A percentile compares a stretch with the other conserved stretches of the same genome.
Conservation (phyloP, 2,797 vertebrate genomes). For the Falco rusticolus region DNA sequence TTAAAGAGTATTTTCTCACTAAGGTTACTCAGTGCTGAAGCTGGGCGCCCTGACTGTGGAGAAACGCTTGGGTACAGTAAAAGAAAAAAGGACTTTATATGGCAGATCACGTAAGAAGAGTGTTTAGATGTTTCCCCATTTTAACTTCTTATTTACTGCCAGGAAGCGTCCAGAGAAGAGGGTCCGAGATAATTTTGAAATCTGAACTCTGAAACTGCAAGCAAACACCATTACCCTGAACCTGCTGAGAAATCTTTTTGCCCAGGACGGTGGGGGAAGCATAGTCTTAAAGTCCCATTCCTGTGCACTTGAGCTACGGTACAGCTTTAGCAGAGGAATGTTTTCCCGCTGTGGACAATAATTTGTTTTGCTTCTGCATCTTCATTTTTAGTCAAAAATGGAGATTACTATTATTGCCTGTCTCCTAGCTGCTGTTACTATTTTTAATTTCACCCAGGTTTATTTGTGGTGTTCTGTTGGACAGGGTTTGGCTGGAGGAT, state of each 20-base stretch:
- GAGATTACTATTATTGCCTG: neutral
- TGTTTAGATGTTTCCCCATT: neutral
- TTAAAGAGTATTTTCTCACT: neutral
- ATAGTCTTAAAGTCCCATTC: neutral
- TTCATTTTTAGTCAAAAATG: neutral
- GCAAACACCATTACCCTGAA: neutral
- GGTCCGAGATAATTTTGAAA: neutral
- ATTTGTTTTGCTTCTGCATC: neutral
- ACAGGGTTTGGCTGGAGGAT: neutral
- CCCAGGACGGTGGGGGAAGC: neutral
- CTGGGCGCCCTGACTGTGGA: neutral
- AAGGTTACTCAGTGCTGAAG: neutral
- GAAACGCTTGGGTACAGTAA: neutral
- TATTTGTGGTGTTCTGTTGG: neutral
- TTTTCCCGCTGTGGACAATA: neutral
- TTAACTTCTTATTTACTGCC: neutral
- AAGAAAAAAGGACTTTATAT: neutral
- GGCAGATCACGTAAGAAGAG: neutral
- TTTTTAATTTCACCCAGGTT: neutral
- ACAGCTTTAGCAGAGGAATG: neutral
- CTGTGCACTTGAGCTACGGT: neutral
- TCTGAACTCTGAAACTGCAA: neutral
- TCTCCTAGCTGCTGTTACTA: neutral
- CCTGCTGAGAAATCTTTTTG: neutral
- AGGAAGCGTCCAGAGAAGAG: neutral